A percentile compares a stretch with the other conserved stretches of the same genome.
Conservation (phyloP, 2,888 invertebrate species). For the Torymus texanus region DNA sequence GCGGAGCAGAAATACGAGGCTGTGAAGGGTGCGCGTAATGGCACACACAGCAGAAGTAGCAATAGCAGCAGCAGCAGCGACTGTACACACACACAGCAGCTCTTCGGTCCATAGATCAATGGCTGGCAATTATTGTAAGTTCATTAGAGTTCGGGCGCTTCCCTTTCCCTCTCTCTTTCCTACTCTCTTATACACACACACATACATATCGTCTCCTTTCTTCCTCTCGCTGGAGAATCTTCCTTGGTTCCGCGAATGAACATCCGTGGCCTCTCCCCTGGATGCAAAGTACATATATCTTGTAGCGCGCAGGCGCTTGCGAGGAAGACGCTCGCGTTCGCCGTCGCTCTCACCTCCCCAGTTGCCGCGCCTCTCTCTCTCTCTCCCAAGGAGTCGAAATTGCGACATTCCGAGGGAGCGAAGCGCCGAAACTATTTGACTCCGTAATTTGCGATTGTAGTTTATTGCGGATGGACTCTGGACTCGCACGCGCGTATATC, state of each 20-base stretch:
- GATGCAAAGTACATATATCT: constrained; percentile 61
- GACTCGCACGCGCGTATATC: constrained; percentile 1
- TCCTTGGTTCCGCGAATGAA: constrained; percentile 25
- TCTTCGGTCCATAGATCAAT: constrained; percentile 74
- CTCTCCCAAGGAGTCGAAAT: constrained; percentile 66
- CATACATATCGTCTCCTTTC: constrained; percentile 6
- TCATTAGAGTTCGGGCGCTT: constrained; percentile 69
- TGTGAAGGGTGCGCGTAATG: constrained; percentile 63
- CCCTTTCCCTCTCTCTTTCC: neutral
- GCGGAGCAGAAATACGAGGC: constrained; percentile 56
- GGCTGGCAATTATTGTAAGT: constrained; percentile 75
- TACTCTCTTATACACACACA: too few species aligned
- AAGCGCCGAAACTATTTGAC: constrained; percentile 75
- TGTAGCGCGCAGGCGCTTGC: constrained; percentile 55
- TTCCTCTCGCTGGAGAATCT: constrained; percentile 49
- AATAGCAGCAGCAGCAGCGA: too few species aligned
- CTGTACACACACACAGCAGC: constrained; percentile 55
- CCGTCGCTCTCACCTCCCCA: neutral
- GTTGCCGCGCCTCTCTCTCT: neutral
- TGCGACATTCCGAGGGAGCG: constrained; percentile 74
- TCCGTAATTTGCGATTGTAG: constrained; percentile 75
- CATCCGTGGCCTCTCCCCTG: constrained; percentile 46
- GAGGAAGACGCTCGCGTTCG: constrained; percentile 45
- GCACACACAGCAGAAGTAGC: constrained; percentile 44
- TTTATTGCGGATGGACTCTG: constrained; percentile 66